These are phyloP conservation scores for Tethya wilhelma DNA, from an alignment of 37 sponge, comb jelly and placozoan genomes.

Conservation along the genomic window DNA sequence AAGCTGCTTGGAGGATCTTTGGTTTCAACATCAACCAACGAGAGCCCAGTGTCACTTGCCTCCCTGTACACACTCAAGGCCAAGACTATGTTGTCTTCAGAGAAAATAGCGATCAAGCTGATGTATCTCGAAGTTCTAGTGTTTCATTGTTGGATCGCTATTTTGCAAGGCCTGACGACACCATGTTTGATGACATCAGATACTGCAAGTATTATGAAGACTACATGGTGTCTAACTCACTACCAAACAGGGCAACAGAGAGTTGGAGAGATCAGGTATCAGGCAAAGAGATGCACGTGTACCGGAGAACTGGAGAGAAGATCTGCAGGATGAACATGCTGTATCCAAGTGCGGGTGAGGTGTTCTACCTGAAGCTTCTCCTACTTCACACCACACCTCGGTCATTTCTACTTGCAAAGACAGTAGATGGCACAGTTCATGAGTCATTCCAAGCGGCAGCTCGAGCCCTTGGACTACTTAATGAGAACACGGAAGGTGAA, in stretches of 20 bases:
- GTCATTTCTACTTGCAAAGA: background rate
- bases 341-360: background rate
- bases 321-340: slow-evolving; percentile 11
- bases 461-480: slow-evolving; percentile 17
- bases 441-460: slow-evolving; percentile 9
- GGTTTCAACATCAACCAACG: slow-evolving; percentile 6
- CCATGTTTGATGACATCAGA: background rate
- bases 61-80: background rate
- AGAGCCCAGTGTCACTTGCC: background rate
- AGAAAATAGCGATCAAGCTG: too few relatives aligned
- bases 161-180: background rate
- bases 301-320: slow-evolving; percentile 10
- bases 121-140: background rate
- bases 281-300: background rate
- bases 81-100: background rate
- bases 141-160: background rate
- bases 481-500: slow-evolving; percentile 21
- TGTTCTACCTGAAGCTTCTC: slow-evolving; percentile 17
- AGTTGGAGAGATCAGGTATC: slow-evolving; percentile 1
- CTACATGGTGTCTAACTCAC: background rate
- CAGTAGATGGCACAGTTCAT: slow-evolving; percentile 34
- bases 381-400: slow-evolving; percentile 24
- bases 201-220: slow-evolving; percentile 2
- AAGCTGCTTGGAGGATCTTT: slow-evolving; percentile 16
- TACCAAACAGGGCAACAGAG: background rate